phyloP scores from a whole-genome alignment of 2,797 vertebrate genomes.

The Rhadinocentrus ornatus region DNA sequence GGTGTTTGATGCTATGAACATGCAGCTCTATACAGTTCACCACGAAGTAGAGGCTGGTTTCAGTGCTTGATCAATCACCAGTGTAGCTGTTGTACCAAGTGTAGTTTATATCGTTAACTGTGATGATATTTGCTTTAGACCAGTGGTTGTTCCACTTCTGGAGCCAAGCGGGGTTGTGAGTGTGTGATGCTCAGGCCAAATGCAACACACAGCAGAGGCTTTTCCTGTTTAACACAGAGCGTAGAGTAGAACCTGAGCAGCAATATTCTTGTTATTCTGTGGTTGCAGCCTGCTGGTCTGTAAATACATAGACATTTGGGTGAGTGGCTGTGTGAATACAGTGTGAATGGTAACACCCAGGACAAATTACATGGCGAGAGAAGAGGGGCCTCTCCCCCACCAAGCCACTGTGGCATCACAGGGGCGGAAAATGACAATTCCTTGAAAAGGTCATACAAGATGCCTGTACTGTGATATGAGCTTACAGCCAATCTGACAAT shows the following conservation, averaged over 20 bases:
- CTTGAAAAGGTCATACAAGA: slow-evolving; percentile 88
- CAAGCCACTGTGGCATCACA: slow-evolving; percentile 85
- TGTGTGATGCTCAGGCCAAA: slow-evolving; percentile 61
- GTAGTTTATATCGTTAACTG: slow-evolving; percentile 72
- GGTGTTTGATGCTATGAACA: slow-evolving; percentile 16
- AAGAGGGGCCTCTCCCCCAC: slow-evolving; percentile 76
- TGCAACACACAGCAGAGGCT: slow-evolving; percentile 63
- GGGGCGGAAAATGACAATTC: slow-evolving; percentile 88
- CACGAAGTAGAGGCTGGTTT: slow-evolving; percentile 41
- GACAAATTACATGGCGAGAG: slow-evolving; percentile 81
- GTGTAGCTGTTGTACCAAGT: slow-evolving; percentile 56
- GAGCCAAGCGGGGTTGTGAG: slow-evolving; percentile 43
- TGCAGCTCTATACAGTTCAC: slow-evolving; percentile 40
- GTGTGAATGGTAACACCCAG: slow-evolving; percentile 84
- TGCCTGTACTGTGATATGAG: slow-evolving; percentile 80
- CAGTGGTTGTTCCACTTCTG: slow-evolving; percentile 62
- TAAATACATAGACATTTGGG: slow-evolving; percentile 76
- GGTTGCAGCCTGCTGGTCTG: slow-evolving; percentile 83
- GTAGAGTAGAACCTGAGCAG: slow-evolving; percentile 71
- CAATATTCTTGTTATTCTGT: slow-evolving; percentile 76
- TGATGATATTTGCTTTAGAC: slow-evolving; percentile 72
- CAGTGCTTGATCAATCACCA: slow-evolving; percentile 58
- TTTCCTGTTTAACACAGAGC: slow-evolving; percentile 66
- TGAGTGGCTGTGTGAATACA: slow-evolving; percentile 72
- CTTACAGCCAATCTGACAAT: slow-evolving; percentile 87